Conservation (phyloP, 2,797 vertebrate genomes). For the Carapus acus region DNA sequence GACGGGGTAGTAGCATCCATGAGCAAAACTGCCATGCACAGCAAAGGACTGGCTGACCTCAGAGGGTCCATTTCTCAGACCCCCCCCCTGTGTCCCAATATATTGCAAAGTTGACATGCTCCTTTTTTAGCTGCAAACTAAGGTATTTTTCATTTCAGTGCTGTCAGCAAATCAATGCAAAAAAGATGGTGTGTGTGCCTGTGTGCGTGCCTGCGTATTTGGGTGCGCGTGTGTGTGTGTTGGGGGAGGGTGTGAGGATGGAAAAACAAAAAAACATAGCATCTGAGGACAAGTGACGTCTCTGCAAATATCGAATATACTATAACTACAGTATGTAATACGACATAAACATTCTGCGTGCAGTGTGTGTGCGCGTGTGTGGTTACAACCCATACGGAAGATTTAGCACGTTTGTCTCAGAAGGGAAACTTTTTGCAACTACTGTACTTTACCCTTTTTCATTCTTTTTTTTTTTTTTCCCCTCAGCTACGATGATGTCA, state of each 20-base stretch:
- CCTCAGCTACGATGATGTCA: slow-evolving; percentile 59
- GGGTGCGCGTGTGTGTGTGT: too few species aligned
- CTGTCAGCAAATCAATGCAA: slow-evolving; percentile 78
- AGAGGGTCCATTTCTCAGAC: slow-evolving; percentile 43
- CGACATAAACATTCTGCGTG: slow-evolving; percentile 13
- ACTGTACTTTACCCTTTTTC: slow-evolving; percentile 39
- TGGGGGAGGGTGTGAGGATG: slow-evolving; percentile 23
- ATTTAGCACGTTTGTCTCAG: slow-evolving; percentile 24
- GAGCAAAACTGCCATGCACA: slow-evolving; percentile 41
- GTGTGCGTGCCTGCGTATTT: too few species aligned
- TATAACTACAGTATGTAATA: slow-evolving; percentile 18
- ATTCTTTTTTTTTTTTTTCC: slow-evolving; percentile 23
- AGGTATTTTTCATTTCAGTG: slow-evolving; percentile 77
- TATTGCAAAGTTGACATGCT: slow-evolving; percentile 55
- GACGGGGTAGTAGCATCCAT: slow-evolving; percentile 24
- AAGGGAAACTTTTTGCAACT: slow-evolving; percentile 43
- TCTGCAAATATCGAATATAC: slow-evolving; percentile 23
- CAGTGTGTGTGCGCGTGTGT: slow-evolving; percentile 3
- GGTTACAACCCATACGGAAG: slow-evolving; percentile 14
- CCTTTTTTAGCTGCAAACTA: slow-evolving; percentile 67
- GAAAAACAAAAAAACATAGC: slow-evolving; percentile 48
- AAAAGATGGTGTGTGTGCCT: slow-evolving; percentile 35
- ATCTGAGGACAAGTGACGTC: slow-evolving; percentile 47
- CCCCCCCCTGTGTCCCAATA: slow-evolving; percentile 49
- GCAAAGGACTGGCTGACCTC: slow-evolving; percentile 60